A percentile compares a stretch with the other conserved stretches of the same genome.
Conservation (phyloP, 92 coral and sea anemone species). For the Paramuricea clavata region DNA sequence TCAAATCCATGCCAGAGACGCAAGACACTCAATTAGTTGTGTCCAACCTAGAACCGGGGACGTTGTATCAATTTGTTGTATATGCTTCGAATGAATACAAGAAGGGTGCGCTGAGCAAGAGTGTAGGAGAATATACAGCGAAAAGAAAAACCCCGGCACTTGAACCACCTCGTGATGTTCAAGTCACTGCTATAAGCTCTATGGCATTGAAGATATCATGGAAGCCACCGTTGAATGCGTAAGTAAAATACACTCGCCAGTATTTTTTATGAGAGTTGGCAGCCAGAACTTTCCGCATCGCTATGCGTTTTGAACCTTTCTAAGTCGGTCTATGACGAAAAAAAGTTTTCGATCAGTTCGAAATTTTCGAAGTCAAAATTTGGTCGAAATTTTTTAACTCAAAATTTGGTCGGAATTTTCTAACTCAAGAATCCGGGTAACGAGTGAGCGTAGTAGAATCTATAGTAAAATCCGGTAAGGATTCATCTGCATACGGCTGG, state of each 20-base stretch:
- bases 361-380: too few relatives aligned
- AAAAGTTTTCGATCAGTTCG: too few relatives aligned
- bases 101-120: constrained; percentile 51
- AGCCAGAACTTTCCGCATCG: too few relatives aligned
- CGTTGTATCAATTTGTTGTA: constrained; percentile 61
- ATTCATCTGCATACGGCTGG: too few relatives aligned
- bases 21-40: constrained; percentile 20
- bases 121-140: constrained; percentile 47
- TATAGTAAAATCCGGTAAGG: too few relatives aligned
- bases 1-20: neutral
- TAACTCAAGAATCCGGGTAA: too few relatives aligned
- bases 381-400: constrained; percentile 36
- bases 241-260: neutral
- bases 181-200: constrained; percentile 65
- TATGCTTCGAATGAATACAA: constrained; percentile 68
- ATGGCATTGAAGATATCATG: constrained; percentile 79
- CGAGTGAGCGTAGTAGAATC: too few relatives aligned
- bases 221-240: constrained; percentile 77
- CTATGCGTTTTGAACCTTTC: too few relatives aligned
- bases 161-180: constrained; percentile 69
- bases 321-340: too few relatives aligned
- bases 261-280: too few relatives aligned
- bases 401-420: too few relatives aligned
- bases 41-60: constrained; percentile 58
- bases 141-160: constrained; percentile 1